These are phyloP conservation scores for Digitonthophagus gazella DNA, from an alignment of 2,888 invertebrate genomes.

Conservation along the genomic window DNA sequence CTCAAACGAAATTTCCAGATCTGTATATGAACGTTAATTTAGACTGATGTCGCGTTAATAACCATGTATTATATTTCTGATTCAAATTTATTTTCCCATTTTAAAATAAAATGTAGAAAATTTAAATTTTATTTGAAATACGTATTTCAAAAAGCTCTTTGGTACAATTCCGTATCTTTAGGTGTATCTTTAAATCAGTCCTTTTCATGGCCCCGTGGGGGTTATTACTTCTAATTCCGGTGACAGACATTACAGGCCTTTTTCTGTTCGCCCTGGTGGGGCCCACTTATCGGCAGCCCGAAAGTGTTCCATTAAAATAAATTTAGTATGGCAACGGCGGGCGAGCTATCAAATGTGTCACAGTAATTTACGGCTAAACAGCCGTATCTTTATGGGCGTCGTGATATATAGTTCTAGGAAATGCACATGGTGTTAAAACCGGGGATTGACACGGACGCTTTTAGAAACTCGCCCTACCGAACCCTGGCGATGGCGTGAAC, in stretches of 20 bases:
- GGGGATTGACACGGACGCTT: slow-evolving; percentile 18
- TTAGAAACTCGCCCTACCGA: background rate
- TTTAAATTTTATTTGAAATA: too few species aligned
- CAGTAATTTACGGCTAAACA: slow-evolving; percentile 48
- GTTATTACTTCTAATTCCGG: background rate
- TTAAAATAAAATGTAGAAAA: too few species aligned
- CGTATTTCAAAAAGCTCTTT: too few species aligned
- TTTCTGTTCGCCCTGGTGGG: background rate
- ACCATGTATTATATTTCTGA: too few species aligned
- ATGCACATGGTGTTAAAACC: slow-evolving; percentile 47
- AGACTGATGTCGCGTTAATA: too few species aligned
- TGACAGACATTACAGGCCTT: background rate
- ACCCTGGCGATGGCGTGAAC: background rate
- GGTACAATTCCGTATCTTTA: too few species aligned
- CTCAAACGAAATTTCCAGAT: too few species aligned
- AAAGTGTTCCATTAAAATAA: slow-evolving; percentile 19
- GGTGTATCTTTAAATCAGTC: background rate
- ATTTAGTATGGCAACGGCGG: slow-evolving; percentile 29
- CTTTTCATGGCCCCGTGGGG: background rate
- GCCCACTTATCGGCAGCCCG: background rate
- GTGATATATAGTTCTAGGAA: slow-evolving; percentile 48
- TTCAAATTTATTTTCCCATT: too few species aligned
- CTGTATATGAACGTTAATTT: too few species aligned
- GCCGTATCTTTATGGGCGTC: slow-evolving; percentile 47
- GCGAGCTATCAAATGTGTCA: slow-evolving; percentile 44